Evolutionary conservation across 2,113 vertebrate genomes (phyloP).

Genomic region (Psittacara wagleri): DNA sequence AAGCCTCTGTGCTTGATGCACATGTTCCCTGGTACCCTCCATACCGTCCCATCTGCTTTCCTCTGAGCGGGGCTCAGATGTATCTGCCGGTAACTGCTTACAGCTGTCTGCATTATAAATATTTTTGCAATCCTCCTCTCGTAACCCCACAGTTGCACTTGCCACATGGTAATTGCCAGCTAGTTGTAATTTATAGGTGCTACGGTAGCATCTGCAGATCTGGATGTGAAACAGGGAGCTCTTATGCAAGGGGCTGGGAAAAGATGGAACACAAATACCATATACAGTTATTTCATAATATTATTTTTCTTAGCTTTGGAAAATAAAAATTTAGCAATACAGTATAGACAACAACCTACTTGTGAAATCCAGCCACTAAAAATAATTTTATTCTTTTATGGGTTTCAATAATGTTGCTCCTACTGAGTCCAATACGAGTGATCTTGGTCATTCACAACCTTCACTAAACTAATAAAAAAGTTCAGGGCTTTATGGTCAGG

Average conservation of each 20-base stretch:
- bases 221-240: background rate
- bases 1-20: background rate
- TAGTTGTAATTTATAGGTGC: background rate
- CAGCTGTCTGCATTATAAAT: background rate
- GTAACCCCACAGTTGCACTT: background rate
- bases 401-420: background rate
- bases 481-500: background rate
- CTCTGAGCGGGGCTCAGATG: fast-evolving
- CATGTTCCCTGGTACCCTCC: fast-evolving
- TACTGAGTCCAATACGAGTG: background rate
- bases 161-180: background rate
- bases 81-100: background rate
- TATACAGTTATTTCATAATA: background rate
- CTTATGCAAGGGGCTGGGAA: background rate
- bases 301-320: background rate
- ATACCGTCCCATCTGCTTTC: fast-evolving
- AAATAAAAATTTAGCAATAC: background rate
- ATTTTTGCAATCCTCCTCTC: background rate
- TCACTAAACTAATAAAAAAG: background rate
- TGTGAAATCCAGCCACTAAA: background rate
- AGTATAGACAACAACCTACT: background rate
- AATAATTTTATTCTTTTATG: background rate
- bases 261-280: background rate
- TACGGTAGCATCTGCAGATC: background rate
- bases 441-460: background rate